Conservation (phyloP, 2,113 vertebrate genomes). For the Thalassoma bifasciatum region DNA sequence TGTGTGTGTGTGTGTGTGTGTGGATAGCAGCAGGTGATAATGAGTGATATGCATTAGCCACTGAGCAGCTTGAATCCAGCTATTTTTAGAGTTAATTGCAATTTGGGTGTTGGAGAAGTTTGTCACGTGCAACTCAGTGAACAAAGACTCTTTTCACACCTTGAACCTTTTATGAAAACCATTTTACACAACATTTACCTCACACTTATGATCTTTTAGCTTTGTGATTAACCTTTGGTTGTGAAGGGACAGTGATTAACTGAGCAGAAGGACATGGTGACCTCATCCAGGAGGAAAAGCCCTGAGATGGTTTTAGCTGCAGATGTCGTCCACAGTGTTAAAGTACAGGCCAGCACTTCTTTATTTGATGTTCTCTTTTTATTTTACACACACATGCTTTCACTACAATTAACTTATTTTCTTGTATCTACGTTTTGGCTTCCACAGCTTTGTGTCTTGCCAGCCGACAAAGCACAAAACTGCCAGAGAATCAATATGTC, state of each 20-base stretch:
- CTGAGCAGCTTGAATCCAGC: slow-evolving; percentile 40
- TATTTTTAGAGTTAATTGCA: slow-evolving; percentile 68
- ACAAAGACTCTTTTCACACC: slow-evolving; percentile 27
- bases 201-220: too few species aligned
- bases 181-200: too few species aligned
- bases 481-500: slow-evolving; percentile 25
- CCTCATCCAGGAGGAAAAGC: background rate
- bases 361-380: background rate
- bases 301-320: too few species aligned
- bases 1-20: background rate
- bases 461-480: background rate
- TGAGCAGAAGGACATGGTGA: background rate
- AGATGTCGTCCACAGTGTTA: background rate
- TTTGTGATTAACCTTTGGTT: too few species aligned
- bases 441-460: background rate
- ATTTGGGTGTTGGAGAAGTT: slow-evolving; percentile 52
- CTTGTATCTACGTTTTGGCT: slow-evolving; percentile 5
- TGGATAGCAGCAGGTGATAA: slow-evolving; percentile 58
- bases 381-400: background rate
- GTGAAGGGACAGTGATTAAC: background rate
- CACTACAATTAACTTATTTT: background rate
- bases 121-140: slow-evolving; percentile 37
- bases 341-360: background rate
- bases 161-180: too few species aligned
- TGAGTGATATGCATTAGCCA: slow-evolving; percentile 70